Conservation (phyloP, 2,113 vertebrate species). For the Chauna torquata region DNA sequence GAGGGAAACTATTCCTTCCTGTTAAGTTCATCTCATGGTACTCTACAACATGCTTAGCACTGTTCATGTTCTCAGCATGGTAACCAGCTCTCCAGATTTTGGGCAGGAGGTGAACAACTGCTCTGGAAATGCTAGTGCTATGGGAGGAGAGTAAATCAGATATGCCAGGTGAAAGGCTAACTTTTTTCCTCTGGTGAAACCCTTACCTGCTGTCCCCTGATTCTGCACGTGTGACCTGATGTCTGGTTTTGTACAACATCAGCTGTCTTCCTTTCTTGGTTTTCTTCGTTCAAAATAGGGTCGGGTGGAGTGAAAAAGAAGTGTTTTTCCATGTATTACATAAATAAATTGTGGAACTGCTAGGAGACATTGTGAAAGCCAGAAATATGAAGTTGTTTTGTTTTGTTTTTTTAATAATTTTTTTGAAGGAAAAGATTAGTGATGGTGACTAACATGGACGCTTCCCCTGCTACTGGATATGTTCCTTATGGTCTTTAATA, state of each 20-base stretch:
- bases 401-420: neutral
- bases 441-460: neutral
- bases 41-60: neutral
- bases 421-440: neutral
- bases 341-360: neutral
- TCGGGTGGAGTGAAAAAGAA: neutral
- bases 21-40: neutral
- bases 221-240: neutral
- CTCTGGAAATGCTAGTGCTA: neutral
- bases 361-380: neutral
- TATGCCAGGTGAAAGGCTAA: neutral
- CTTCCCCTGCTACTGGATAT: neutral
- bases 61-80: neutral
- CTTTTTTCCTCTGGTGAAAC: neutral
- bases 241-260: neutral
- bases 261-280: neutral
- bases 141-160: neutral
- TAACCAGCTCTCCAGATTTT: neutral
- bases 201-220: neutral
- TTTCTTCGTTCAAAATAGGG: neutral
- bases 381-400: neutral
- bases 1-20: neutral
- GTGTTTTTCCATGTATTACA: neutral
- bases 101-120: neutral
- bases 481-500: neutral